These are phyloP conservation scores for Drosophila pachea DNA, from an alignment of 1,140 invertebrate species.

Conservation along the genomic window DNA sequence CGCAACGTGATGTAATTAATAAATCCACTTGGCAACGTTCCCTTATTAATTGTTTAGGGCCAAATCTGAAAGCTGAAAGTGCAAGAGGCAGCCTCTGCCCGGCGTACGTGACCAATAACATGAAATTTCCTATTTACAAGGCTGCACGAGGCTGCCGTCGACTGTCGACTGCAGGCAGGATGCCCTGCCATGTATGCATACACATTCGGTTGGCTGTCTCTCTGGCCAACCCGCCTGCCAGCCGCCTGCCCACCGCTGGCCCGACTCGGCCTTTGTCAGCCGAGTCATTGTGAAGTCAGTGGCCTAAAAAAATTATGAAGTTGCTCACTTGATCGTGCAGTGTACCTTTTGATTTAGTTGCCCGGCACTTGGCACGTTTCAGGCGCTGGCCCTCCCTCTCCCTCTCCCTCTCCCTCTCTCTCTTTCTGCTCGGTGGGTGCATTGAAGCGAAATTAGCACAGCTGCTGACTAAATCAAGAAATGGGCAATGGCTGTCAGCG, in stretches of 20 bases:
- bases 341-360: constrained; percentile 68
- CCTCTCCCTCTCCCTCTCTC: neutral
- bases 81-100: constrained; percentile 63
- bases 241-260: neutral
- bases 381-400: neutral
- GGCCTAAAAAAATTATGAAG: constrained; percentile 74
- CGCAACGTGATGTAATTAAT: constrained; percentile 53
- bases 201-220: neutral
- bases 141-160: constrained; percentile 3
- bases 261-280: constrained; percentile 16
- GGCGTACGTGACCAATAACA: constrained; percentile 72
- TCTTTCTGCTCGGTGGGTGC: neutral
- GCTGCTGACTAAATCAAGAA: constrained; percentile 29
- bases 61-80: constrained; percentile 54
- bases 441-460: constrained; percentile 37
- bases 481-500: constrained; percentile 26
- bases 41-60: constrained; percentile 72
- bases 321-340: constrained; percentile 79
- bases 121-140: constrained; percentile 56
- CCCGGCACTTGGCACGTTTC: constrained; percentile 68
- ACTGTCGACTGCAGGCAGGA: neutral
- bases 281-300: constrained; percentile 70
- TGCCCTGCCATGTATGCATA: neutral
- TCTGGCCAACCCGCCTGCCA: neutral
- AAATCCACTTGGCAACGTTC: constrained; percentile 73